phyloP scores from a whole-genome alignment of 2,888 invertebrate species.

The Ennomos quercinarius region DNA sequence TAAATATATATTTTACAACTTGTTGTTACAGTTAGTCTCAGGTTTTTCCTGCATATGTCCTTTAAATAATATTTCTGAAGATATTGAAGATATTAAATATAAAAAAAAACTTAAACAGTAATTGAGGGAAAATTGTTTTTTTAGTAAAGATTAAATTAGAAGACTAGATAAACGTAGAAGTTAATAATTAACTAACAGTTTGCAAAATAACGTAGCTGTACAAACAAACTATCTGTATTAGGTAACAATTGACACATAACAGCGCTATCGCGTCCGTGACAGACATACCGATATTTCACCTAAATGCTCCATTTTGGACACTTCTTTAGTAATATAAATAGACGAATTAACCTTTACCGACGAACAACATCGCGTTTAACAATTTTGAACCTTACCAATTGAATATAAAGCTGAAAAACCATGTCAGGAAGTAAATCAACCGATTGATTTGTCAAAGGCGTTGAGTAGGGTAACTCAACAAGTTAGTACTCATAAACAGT shows the following conservation, averaged over 20 bases:
- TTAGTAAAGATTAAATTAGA: no score
- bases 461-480: conserved; percentile 36
- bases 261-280: conserved; percentile 51
- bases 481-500: conserved; percentile 48
- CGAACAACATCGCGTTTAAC: not conserved
- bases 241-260: conserved; percentile 59
- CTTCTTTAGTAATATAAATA: conserved; percentile 50
- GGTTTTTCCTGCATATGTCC: no score
- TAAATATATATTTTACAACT: not conserved
- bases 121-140: no score
- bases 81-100: not conserved
- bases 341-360: conserved; percentile 53
- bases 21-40: no score
- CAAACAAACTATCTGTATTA: conserved; percentile 50
- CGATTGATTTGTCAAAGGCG: conserved; percentile 39
- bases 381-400: conserved; percentile 39
- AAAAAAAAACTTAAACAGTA: not conserved
- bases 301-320: conserved; percentile 45
- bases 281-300: conserved; percentile 45
- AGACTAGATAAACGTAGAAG: no score
- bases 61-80: not conserved
- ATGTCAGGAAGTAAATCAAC: conserved; percentile 13
- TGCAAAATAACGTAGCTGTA: conserved; percentile 17
- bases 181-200: not conserved
- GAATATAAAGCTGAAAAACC: conserved; percentile 9